A percentile compares a stretch with the other conserved stretches of the same genome.
phyloP scores from a whole-genome alignment of 1,140 invertebrate genomes.

The Nomia melanderi region DNA sequence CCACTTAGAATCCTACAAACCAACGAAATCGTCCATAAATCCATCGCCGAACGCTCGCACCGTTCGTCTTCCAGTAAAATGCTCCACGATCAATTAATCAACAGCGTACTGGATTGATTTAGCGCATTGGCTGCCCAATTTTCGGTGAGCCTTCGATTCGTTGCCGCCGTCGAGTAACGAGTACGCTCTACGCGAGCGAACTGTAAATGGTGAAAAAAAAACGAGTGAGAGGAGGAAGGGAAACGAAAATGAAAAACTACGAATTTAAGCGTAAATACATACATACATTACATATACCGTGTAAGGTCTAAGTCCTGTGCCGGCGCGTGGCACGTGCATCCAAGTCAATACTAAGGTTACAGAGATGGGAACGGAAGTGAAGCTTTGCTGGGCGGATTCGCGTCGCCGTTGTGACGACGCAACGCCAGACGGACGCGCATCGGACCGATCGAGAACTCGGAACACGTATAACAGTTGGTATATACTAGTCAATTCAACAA shows the following conservation, averaged over 20 bases:
- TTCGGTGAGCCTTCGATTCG: constrained; percentile 15
- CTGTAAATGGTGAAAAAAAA: too few species aligned
- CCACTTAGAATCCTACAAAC: not conserved
- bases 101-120: constrained; percentile 10
- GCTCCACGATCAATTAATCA: not conserved
- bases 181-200: constrained; percentile 47
- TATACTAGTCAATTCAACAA: constrained; percentile 72
- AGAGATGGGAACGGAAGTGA: constrained; percentile 44
- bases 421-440: constrained; percentile 3
- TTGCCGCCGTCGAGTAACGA: constrained; percentile 50
- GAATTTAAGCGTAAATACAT: constrained; percentile 56
- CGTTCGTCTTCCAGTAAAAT: not conserved
- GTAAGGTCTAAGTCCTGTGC: constrained; percentile 31
- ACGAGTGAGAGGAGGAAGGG: too few species aligned
- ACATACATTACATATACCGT: too few species aligned
- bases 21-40: not conserved
- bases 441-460: constrained; percentile 22
- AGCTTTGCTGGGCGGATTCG: constrained; percentile 49
- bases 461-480: constrained; percentile 45
- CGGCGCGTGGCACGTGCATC: constrained; percentile 27
- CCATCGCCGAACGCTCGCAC: not conserved
- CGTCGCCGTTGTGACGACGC: not conserved
- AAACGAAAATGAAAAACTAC: constrained; percentile 35
- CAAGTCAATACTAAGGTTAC: constrained; percentile 54
- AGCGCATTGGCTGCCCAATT: too few species aligned